Conservation (phyloP, 2,797 vertebrate species). For the Chanos chanos region DNA sequence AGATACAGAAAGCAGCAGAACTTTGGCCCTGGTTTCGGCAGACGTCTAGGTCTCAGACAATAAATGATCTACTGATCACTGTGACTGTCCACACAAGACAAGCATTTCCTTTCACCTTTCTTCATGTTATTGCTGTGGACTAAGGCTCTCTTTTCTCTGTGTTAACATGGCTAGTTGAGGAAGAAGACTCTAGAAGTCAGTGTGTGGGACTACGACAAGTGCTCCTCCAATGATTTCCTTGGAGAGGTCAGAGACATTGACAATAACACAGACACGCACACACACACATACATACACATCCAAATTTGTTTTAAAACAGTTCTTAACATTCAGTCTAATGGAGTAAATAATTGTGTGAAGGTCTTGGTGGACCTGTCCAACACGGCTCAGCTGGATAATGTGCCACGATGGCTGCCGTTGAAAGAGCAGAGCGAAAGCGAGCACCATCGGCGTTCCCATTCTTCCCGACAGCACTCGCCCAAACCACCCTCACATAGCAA, state of each 20-base stretch:
- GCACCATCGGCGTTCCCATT: constrained; percentile 86
- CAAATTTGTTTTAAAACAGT: no score
- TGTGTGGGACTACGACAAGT: constrained; percentile 98
- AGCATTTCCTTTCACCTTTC: no score
- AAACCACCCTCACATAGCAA: constrained; percentile 77
- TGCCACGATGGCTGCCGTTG: constrained; percentile 87
- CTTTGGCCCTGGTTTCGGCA: no score
- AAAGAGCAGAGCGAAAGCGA: constrained; percentile 93
- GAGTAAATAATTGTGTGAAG: constrained; percentile 54
- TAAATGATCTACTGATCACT: no score
- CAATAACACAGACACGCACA: not conserved
- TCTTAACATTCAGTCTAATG: no score
- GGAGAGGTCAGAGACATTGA: constrained; percentile 83
- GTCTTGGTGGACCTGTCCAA: constrained; percentile 93
- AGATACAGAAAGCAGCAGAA: no score
- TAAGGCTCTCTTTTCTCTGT: constrained; percentile 14
- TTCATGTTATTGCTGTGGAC: no score
- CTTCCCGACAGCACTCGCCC: constrained; percentile 81
- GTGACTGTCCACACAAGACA: no score
- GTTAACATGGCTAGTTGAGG: constrained; percentile 77
- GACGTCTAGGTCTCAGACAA: no score
- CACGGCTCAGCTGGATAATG: constrained; percentile 85
- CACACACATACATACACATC: not conserved
- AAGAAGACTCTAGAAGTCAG: constrained; percentile 98
- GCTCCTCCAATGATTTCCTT: constrained; percentile 95